Evolutionary conservation across 2,888 invertebrate species (phyloP).

Genomic region (Ormyrus rosae): DNA sequence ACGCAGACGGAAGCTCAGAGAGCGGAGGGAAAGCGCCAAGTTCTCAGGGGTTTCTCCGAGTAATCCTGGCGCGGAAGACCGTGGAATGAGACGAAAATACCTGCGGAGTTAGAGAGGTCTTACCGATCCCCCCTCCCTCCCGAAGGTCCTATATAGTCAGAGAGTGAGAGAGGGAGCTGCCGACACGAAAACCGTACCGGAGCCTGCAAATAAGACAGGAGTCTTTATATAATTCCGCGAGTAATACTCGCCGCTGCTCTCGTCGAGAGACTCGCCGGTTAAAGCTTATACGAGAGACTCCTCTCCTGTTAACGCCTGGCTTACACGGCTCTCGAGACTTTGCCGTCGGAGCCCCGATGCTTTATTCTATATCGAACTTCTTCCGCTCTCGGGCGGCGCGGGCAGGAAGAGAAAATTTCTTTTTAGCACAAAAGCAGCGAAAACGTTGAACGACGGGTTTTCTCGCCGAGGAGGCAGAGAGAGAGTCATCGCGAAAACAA

Average conservation of each 20-base stretch:
- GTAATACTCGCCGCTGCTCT: conserved; percentile 64
- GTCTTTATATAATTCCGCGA: conserved; percentile 73
- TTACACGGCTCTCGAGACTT: conserved; percentile 52
- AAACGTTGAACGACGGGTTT: conserved; percentile 20
- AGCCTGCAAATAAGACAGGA: conserved; percentile 71
- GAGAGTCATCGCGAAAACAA: not conserved
- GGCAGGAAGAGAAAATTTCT: not conserved
- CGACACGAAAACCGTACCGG: conserved; percentile 57
- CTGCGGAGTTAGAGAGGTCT: conserved; percentile 74
- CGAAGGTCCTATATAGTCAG: not conserved
- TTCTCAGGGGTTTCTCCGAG: conserved; percentile 71
- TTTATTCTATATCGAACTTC: conserved; percentile 44
- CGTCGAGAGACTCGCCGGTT: conserved; percentile 57
- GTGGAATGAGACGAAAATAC: conserved; percentile 75
- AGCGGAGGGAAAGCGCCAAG: conserved; percentile 65
- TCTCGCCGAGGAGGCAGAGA: not conserved
- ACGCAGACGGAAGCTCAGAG: too few species aligned
- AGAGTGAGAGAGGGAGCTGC: too few species aligned
- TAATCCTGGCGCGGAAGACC: conserved; percentile 72
- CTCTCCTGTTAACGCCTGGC: conserved; percentile 64
- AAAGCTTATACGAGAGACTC: conserved; percentile 62
- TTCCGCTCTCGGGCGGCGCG: conserved; percentile 1
- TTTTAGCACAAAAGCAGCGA: not conserved
- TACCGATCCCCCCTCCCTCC: conserved; percentile 61
- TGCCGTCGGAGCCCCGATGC: conserved; percentile 18